Conservation (phyloP, 2,797 vertebrate species). For the Brachyalestes nurse region DNA sequence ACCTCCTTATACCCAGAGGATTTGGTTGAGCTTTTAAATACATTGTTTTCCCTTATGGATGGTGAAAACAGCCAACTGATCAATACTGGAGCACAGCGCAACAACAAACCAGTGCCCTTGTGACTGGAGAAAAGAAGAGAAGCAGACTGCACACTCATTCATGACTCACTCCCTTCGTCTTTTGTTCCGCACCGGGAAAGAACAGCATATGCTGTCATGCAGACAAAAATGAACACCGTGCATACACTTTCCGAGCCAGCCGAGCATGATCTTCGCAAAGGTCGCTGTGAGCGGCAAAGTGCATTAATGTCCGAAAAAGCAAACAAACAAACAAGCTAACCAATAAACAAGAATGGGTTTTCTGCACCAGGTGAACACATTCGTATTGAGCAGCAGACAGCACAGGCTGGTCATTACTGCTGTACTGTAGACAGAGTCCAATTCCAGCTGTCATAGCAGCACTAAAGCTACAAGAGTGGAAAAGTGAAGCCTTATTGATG, state of each 20-base stretch:
- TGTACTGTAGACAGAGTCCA: conserved; percentile 60
- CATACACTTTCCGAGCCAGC: conserved; percentile 42
- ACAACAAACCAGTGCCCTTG: conserved; percentile 68
- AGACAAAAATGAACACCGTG: conserved; percentile 58
- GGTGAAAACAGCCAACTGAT: conserved; percentile 71
- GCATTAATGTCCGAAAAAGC: conserved; percentile 59
- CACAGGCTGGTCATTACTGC: conserved; percentile 72
- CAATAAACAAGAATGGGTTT: conserved; percentile 56
- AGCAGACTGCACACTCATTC: conserved; percentile 46
- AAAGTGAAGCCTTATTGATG: conserved; percentile 75
- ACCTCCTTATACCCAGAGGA: background rate
- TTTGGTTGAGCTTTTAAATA: conserved; percentile 60
- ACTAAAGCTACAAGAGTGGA: conserved; percentile 64
- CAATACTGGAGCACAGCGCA: conserved; percentile 68
- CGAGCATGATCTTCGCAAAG: conserved; percentile 34
- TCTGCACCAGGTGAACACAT: conserved; percentile 65
- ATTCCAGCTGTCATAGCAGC: conserved; percentile 47
- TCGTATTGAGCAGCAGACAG: conserved; percentile 69
- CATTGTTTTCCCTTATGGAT: conserved; percentile 61
- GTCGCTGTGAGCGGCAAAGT: conserved; percentile 55
- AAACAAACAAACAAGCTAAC: conserved; percentile 57
- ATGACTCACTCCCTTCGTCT: conserved; percentile 50
- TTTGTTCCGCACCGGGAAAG: conserved; percentile 60
- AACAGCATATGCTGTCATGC: conserved; percentile 51
- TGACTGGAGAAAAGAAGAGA: conserved; percentile 62